Percentiles rank a stretch among this genome's conserved stretches.
Conservation (phyloP, 2,113 vertebrate genomes). For the Oceanodroma tethys region DNA sequence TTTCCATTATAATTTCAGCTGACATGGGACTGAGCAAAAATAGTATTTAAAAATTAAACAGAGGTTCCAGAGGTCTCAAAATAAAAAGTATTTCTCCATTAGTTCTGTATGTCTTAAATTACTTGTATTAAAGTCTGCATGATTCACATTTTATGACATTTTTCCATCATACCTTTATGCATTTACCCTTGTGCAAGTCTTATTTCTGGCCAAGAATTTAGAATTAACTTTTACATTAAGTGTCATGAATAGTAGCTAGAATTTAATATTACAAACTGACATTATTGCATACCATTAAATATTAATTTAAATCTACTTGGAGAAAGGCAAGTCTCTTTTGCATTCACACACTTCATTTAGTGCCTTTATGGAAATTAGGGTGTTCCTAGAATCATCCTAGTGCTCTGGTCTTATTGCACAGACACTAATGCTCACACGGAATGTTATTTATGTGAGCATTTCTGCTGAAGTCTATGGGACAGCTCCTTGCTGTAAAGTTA, state of each 20-base stretch:
- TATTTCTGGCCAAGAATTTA: background rate
- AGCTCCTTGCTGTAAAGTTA: background rate
- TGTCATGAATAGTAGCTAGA: background rate
- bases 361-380: background rate
- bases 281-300: background rate
- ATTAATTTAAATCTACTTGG: background rate
- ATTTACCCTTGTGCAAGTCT: background rate
- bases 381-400: background rate
- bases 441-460: background rate
- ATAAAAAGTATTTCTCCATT: background rate
- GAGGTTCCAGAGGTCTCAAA: background rate
- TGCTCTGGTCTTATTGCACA: background rate
- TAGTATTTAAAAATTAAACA: background rate
- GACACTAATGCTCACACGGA: background rate
- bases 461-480: background rate
- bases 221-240: background rate
- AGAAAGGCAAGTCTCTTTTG: background rate
- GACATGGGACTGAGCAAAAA: background rate
- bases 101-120: background rate
- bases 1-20: background rate
- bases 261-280: background rate
- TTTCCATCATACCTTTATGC: background rate
- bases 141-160: background rate
- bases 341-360: background rate
- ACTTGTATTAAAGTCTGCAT: background rate